Conservation (phyloP, 2,113 vertebrate genomes). For the Cochlearius cochlearius region DNA sequence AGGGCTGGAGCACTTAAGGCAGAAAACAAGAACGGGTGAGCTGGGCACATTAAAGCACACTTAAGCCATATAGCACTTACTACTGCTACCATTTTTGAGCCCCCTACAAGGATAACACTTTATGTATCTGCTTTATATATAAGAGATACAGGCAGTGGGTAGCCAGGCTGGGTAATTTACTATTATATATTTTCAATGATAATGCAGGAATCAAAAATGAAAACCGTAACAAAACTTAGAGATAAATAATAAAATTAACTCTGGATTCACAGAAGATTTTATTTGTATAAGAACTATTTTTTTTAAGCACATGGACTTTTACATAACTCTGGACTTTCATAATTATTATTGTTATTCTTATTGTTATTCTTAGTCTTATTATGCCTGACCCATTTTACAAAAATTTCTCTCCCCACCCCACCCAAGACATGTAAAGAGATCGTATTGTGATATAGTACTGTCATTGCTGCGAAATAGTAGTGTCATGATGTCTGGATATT, state of each 20-base stretch:
- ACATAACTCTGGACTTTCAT: background rate
- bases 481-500: background rate
- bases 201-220: background rate
- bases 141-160: background rate
- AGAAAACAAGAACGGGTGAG: background rate
- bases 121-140: background rate
- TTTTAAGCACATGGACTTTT: background rate
- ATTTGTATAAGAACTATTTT: background rate
- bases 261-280: background rate
- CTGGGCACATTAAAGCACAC: background rate
- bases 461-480: background rate
- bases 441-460: background rate
- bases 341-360: background rate
- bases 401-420: background rate
- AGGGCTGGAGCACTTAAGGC: background rate
- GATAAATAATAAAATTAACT: background rate
- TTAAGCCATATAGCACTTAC: background rate
- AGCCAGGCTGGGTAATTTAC: background rate
- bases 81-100: background rate
- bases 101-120: background rate
- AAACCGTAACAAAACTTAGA: background rate
- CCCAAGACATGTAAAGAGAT: background rate
- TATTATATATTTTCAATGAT: background rate
- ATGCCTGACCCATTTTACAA: background rate
- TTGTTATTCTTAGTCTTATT: background rate